These are phyloP conservation scores for Erinaceus europaeus DNA, from an alignment of 2,113 vertebrate genomes.

Conservation along the genomic window DNA sequence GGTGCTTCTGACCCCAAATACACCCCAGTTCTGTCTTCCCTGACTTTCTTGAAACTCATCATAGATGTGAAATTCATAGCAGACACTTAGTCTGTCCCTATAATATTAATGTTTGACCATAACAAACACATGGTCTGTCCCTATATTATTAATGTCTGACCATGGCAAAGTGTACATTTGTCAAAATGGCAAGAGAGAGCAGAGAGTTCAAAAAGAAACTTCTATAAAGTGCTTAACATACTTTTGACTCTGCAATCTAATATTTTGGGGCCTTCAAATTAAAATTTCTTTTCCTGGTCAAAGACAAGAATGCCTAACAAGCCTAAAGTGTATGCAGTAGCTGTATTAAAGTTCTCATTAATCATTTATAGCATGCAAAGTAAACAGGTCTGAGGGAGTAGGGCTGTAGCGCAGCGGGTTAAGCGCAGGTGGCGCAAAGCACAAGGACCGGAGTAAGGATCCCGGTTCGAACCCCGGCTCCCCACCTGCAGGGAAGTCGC, in stretches of 20 bases:
- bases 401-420: too few species aligned
- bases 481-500: too few species aligned
- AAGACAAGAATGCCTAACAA: constrained; percentile 62
- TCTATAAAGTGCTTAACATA: not conserved
- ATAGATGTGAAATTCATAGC: not conserved
- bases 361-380: constrained; percentile 71
- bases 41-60: not conserved
- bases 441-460: too few species aligned
- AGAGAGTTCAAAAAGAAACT: not conserved
- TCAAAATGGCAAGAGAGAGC: not conserved
- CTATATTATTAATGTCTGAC: not conserved
- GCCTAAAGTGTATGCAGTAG: constrained; percentile 51
- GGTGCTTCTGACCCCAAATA: too few species aligned
- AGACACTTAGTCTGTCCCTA: not conserved
- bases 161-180: not conserved
- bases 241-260: not conserved
- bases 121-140: not conserved
- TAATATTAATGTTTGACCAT: not conserved
- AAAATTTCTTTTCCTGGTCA: constrained; percentile 11
- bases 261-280: not conserved
- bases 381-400: constrained; percentile 64
- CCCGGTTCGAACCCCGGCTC: too few species aligned
- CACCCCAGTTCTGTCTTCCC: not conserved
- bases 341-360: constrained; percentile 71
- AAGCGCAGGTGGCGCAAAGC: too few species aligned